Base-by-base conservation (phyloP, 2,797 vertebrate species). In the Rhadinocentrus ornatus region DNA sequence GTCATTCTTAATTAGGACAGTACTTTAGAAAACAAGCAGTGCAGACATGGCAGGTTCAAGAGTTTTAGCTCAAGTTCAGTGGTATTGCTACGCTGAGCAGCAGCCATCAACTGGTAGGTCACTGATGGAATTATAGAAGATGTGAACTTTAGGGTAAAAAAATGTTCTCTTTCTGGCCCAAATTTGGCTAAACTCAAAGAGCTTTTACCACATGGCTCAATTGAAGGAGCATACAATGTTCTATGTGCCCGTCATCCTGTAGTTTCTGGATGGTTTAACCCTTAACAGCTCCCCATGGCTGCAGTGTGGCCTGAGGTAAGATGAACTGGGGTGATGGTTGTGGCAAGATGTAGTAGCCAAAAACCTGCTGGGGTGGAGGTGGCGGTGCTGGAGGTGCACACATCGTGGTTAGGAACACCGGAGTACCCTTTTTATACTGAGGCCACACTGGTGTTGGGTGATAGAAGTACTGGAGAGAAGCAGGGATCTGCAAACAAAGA, bases 251-350 rank as follows among this genome's bases (percentile, higher is more conserved):
- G 68, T 75, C 65, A 27, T 15, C 27, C 6, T 2, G 0, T 12
- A 44, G 39, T 1, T 59, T 44, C 35, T 41, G 46, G 66, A 26
- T 1, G 1, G 20, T 69, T 72, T 87, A 91, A 53, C 86, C 80
- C 73, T 88, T 93, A 70, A 83, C 91, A 3, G 81, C 67, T 13
- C 81, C 91, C 90, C 93, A 94, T 1, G 92, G 87, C 78, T 93
- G 92, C 69, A 94, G 72, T 31, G 88, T 22, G 61, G 92, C 92
- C 22, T 93, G 93, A 52, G 95, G 93, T 37, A 95, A 16, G 57
- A 95, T 92, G 89, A 95, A 95, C 82, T 93, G 94, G 0, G 93
- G 93, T 18, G 90, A 27, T 0, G 78, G 73, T 66, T 92, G 93
- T 2, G 92, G 92, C 66, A 94, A 32, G 54, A 95, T 70, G 75